Percentiles rank a stretch among this genome's conserved stretches.
Conservation (phyloP, 2,888 invertebrate genomes). For the Pachydiplax longipennis region DNA sequence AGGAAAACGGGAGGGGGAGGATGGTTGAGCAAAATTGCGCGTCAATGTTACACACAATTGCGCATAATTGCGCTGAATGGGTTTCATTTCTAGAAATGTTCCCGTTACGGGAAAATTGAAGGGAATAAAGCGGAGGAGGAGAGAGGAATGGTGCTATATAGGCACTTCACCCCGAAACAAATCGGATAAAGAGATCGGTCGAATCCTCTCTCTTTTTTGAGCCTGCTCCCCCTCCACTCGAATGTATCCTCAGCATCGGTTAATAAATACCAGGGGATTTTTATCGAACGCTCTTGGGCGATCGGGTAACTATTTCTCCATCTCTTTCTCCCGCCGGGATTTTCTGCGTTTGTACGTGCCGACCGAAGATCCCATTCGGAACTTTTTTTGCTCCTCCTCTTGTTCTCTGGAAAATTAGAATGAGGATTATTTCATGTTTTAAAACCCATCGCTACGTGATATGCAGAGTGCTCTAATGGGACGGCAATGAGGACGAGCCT, state of each 20-base stretch:
- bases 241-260: no score
- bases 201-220: neutral
- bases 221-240: neutral
- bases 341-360: no score
- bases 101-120: slow-evolving; percentile 5
- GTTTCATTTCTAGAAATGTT: slow-evolving; percentile 15
- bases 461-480: no score
- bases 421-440: no score
- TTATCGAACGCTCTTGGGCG: neutral
- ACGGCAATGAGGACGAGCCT: no score
- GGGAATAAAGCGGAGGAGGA: neutral
- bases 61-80: slow-evolving; percentile 30
- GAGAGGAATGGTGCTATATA: neutral
- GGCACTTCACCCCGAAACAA: neutral
- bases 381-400: no score
- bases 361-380: no score
- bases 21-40: neutral
- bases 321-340: neutral
- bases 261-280: neutral
- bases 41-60: slow-evolving; percentile 15
- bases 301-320: neutral
- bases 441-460: no score
- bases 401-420: no score
- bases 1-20: neutral
- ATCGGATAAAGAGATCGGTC: slow-evolving; percentile 15